A percentile compares a stretch with the other conserved stretches of the same genome.
phyloP scores from a whole-genome alignment of 1,140 invertebrate genomes.

The Euura lappo region DNA sequence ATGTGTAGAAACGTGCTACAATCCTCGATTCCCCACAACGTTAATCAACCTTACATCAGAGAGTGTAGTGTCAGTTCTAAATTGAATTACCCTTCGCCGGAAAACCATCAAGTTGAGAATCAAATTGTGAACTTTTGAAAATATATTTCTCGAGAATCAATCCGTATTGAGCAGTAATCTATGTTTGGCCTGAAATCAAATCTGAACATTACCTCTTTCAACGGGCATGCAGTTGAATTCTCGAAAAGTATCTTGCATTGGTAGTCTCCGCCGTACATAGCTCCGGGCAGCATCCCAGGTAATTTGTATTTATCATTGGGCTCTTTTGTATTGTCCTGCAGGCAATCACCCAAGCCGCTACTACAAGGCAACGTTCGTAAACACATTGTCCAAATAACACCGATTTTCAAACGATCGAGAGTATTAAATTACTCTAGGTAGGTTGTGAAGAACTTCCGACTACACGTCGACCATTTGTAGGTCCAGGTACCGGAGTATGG shows the following conservation, averaged over 20 bases:
- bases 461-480: constrained; percentile 72
- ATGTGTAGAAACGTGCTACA: no score
- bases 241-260: constrained; percentile 66
- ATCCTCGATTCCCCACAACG: no score
- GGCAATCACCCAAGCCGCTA: constrained; percentile 69
- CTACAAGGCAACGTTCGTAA: constrained; percentile 46
- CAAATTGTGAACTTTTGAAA: not conserved
- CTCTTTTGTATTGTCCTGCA: constrained; percentile 68
- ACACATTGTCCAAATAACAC: not conserved
- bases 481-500: constrained; percentile 67
- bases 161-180: no score
- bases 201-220: not conserved
- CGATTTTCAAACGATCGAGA: not conserved
- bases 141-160: no score
- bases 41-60: no score
- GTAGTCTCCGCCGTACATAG: constrained; percentile 71
- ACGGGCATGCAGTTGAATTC: constrained; percentile 52
- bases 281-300: constrained; percentile 68
- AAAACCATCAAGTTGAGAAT: not conserved
- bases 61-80: no score
- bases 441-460: constrained; percentile 66
- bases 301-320: constrained; percentile 57
- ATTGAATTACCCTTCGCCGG: no score
- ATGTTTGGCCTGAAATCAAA: no score
- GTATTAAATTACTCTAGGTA: constrained; percentile 67